Evolutionary conservation across 1,140 invertebrate genomes (phyloP).

Genomic region (Drosophila subpulchrella): DNA sequence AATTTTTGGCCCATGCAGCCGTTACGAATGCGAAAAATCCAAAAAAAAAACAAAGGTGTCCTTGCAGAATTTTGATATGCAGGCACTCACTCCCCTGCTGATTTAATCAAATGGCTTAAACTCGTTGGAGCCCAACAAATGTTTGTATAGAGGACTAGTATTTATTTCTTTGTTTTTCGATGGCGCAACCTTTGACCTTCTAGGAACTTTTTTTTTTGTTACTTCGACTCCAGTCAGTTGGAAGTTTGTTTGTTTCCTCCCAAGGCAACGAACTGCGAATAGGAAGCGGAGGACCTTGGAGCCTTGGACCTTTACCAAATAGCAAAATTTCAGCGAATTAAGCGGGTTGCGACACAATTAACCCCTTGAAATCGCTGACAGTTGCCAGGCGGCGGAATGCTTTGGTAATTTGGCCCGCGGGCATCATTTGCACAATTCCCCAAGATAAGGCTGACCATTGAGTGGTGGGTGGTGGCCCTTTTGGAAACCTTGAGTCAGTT

Average conservation of each 20-base stretch:
- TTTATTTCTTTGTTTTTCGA: constrained; percentile 37
- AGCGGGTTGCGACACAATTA: constrained; percentile 43
- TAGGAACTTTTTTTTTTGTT: constrained; percentile 40
- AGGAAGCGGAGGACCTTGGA: constrained; percentile 11
- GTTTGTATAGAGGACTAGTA: constrained; percentile 15
- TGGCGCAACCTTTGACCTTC: constrained; percentile 65
- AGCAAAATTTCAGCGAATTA: constrained; percentile 30
- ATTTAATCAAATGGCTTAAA: constrained; percentile 11
- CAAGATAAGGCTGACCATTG: constrained; percentile 27
- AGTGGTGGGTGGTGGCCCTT: not conserved
- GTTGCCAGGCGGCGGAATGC: constrained; percentile 18
- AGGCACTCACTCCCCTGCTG: not conserved
- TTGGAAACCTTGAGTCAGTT: constrained; percentile 27
- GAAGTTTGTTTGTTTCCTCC: constrained; percentile 67
- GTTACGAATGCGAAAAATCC: constrained; percentile 14
- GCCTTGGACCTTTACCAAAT: constrained; percentile 13
- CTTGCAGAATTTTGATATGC: not conserved
- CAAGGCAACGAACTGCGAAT: constrained; percentile 66
- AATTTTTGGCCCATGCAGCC: constrained; percentile 24
- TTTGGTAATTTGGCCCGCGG: constrained; percentile 31
- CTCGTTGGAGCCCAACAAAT: constrained; percentile 9
- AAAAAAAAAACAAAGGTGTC: not conserved
- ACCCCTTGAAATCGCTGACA: constrained; percentile 29
- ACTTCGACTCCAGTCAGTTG: constrained; percentile 30
- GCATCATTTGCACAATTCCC: constrained; percentile 32